Percentiles rank a stretch among this genome's conserved stretches.
Evolutionary conservation across 2,888 invertebrate species (phyloP).

Genomic region (Drosophila gaucha): DNA sequence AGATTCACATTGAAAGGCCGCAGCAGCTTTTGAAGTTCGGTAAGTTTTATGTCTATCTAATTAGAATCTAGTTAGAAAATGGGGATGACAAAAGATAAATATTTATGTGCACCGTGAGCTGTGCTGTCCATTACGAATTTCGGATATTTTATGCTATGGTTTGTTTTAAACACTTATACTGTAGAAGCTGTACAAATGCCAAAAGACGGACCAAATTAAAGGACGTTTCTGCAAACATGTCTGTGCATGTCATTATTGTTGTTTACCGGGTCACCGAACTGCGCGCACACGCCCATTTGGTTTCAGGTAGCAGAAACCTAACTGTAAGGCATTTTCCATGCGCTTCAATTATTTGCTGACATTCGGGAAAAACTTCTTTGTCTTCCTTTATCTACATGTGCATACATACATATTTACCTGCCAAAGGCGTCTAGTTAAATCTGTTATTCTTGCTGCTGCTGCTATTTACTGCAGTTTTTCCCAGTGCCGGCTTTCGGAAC

Average conservation of each 20-base stretch:
- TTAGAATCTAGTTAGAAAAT: constrained; percentile 31
- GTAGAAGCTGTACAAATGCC: not conserved
- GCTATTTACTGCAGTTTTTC: constrained; percentile 4
- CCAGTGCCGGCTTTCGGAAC: constrained; percentile 42
- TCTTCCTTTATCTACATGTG: not conserved
- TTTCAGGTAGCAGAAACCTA: constrained; percentile 29
- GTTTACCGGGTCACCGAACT: constrained; percentile 53
- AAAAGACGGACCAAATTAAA: constrained; percentile 7
- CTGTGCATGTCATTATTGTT: not conserved
- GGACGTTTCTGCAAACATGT: constrained; percentile 34
- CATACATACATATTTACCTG: constrained; percentile 2
- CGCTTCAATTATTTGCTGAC: constrained; percentile 29
- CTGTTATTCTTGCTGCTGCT: constrained; percentile 15
- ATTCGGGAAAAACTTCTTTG: constrained; percentile 29
- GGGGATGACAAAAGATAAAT: not conserved
- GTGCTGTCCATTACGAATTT: not conserved
- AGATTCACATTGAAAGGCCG: constrained; percentile 20
- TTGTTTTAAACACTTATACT: not conserved
- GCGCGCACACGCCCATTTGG: constrained; percentile 22
- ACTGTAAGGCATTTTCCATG: constrained; percentile 9
- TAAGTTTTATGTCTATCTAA: constrained; percentile 34
- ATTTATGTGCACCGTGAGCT: not conserved
- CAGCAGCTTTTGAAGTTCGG: constrained; percentile 31
- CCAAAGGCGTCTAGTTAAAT: constrained; percentile 10
- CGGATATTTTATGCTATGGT: not conserved